phyloP scores from a whole-genome alignment of 2,113 vertebrate genomes.

The Colistium nudipinnis region DNA sequence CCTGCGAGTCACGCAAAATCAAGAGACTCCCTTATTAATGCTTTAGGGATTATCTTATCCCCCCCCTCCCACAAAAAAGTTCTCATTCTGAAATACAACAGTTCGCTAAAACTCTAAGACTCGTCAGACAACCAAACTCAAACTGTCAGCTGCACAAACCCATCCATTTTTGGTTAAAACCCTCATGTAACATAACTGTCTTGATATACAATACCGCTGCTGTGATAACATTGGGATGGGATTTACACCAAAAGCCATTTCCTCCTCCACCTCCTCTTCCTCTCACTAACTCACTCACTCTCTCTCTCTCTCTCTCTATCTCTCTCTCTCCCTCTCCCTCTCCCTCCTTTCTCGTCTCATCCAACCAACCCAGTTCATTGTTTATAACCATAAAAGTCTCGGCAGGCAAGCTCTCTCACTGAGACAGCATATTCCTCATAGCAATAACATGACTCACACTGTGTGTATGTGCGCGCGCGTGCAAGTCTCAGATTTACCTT shows the following conservation, averaged over 20 bases:
- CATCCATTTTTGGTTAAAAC: slow-evolving; percentile 18
- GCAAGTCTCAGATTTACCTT: slow-evolving; percentile 42
- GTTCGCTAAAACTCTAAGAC: background rate
- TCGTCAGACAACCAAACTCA: no score
- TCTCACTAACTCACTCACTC: slow-evolving; percentile 7
- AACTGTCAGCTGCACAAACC: no score
- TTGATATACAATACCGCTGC: background rate
- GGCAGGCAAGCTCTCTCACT: slow-evolving; percentile 42
- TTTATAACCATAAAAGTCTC: slow-evolving; percentile 81
- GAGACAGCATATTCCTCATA: slow-evolving; percentile 67
- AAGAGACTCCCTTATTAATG: slow-evolving; percentile 17
- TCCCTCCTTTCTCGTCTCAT: slow-evolving; percentile 11
- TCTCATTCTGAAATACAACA: background rate
- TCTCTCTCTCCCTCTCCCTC: slow-evolving; percentile 4
- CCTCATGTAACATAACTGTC: background rate
- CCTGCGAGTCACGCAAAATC: slow-evolving; percentile 28
- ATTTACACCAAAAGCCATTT: slow-evolving; percentile 27
- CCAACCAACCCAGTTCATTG: slow-evolving; percentile 37
- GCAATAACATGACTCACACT: slow-evolving; percentile 70
- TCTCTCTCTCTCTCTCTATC: background rate
- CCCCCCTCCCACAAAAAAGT: no score
- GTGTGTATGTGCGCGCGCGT: slow-evolving; percentile 29
- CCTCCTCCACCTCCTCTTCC: background rate
- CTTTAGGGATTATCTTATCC: no score
- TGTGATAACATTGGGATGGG: slow-evolving; percentile 11